Percentiles rank a stretch among this genome's conserved stretches.
Conservation (phyloP, 1,140 invertebrate genomes). For the Ladona fulva region DNA sequence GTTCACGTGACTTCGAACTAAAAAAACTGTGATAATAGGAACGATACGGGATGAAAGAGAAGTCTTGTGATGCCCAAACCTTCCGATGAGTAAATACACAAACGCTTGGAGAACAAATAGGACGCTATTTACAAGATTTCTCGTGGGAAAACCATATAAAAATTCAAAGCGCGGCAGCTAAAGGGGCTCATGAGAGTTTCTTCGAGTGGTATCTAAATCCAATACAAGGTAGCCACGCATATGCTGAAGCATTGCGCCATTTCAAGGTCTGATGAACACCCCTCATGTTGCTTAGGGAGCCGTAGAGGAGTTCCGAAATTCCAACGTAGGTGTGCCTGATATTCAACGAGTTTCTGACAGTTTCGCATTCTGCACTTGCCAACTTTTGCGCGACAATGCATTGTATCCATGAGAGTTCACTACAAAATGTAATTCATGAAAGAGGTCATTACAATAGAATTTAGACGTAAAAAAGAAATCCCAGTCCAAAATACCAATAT, state of each 20-base stretch:
- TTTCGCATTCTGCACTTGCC: too few species aligned
- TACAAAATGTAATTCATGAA: too few species aligned
- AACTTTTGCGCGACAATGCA: too few species aligned
- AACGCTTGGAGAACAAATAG: background rate
- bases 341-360: too few species aligned
- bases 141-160: background rate
- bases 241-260: background rate
- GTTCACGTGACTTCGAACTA: too few species aligned
- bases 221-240: background rate
- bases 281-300: background rate
- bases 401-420: too few species aligned
- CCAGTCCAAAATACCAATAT: too few species aligned
- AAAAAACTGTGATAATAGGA: too few species aligned
- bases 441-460: too few species aligned
- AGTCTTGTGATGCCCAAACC: background rate
- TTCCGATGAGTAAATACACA: background rate
- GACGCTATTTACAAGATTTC: background rate
- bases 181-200: background rate
- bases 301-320: too few species aligned
- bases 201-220: background rate
- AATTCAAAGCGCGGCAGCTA: background rate
- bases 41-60: background rate
- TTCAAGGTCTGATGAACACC: background rate
- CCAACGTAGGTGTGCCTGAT: too few species aligned
- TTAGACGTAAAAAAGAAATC: too few species aligned